phyloP scores from a whole-genome alignment of 2,888 invertebrate species.

The Drosophila recens region DNA sequence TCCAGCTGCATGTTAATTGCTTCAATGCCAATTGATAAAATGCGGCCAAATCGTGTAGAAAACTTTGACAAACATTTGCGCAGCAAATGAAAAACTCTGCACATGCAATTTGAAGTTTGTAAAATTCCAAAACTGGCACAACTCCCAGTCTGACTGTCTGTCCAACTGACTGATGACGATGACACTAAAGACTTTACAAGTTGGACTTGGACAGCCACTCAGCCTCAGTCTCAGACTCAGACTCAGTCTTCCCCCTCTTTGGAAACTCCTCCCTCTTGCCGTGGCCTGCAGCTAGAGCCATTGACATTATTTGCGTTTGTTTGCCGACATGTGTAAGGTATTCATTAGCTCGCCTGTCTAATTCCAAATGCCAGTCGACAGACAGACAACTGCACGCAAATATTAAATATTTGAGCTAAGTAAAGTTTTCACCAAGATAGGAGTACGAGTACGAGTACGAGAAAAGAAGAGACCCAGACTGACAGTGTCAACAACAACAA shows the following conservation, averaged over 20 bases:
- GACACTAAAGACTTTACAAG: slow-evolving; percentile 39
- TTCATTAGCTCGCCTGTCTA: slow-evolving; percentile 75
- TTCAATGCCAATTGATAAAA: slow-evolving; percentile 80
- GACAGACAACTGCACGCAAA: slow-evolving; percentile 63
- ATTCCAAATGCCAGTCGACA: slow-evolving; percentile 68
- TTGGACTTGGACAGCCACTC: slow-evolving; percentile 50
- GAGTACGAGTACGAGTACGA: not conserved
- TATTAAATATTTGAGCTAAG: slow-evolving; percentile 71
- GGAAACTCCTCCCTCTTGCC: slow-evolving; percentile 2
- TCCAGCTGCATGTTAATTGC: slow-evolving; percentile 80
- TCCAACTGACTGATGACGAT: slow-evolving; percentile 63
- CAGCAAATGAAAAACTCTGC: slow-evolving; percentile 31
- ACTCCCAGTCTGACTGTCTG: slow-evolving; percentile 36
- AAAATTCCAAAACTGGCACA: slow-evolving; percentile 67
- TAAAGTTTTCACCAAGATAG: slow-evolving; percentile 68
- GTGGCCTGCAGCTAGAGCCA: slow-evolving; percentile 38
- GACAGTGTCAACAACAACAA: slow-evolving; percentile 61
- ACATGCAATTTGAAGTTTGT: slow-evolving; percentile 51
- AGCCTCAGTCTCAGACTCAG: not conserved
- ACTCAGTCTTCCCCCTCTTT: not conserved
- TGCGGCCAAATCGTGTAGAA: slow-evolving; percentile 80
- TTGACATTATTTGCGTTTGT: slow-evolving; percentile 80
- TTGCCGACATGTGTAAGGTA: slow-evolving; percentile 78
- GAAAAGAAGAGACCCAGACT: slow-evolving; percentile 8
- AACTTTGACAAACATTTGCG: slow-evolving; percentile 79